Evolutionary conservation across 2,888 invertebrate species (phyloP).

Genomic region (Melanotus villosus): DNA sequence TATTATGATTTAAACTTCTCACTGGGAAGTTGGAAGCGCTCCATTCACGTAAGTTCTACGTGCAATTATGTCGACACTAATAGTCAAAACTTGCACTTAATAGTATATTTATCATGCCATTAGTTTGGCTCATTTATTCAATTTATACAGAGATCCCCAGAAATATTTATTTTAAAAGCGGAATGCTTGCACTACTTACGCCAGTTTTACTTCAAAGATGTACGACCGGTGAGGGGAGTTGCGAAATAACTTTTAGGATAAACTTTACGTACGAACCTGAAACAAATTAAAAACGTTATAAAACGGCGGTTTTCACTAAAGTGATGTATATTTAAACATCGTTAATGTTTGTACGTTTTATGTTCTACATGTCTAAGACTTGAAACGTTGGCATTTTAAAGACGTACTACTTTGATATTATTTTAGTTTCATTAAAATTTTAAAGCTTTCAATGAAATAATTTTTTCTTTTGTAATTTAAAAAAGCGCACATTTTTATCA

Average conservation of each 20-base stretch:
- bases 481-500: too few relatives aligned
- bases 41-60: conserved; percentile 58
- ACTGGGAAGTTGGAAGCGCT: conserved; percentile 57
- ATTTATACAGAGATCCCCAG: conserved; percentile 35
- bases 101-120: conserved; percentile 60
- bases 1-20: conserved; percentile 59
- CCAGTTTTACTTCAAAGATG: conserved; percentile 26
- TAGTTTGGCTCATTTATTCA: conserved; percentile 49
- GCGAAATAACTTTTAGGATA: conserved; percentile 13
- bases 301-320: conserved; percentile 3
- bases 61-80: conserved; percentile 62
- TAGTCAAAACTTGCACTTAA: conserved; percentile 61
- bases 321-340: neutral
- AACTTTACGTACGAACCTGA: conserved; percentile 38
- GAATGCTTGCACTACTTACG: conserved; percentile 41
- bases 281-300: conserved; percentile 28
- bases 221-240: neutral
- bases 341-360: neutral
- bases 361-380: too few relatives aligned
- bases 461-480: too few relatives aligned
- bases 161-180: conserved; percentile 42
- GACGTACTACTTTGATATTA: too few relatives aligned
- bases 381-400: too few relatives aligned
- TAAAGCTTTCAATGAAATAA: too few relatives aligned
- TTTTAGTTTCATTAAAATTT: too few relatives aligned